Base-by-base conservation (phyloP, 92 coral and sea anemone genomes). In the Blastomussa wellsi region DNA sequence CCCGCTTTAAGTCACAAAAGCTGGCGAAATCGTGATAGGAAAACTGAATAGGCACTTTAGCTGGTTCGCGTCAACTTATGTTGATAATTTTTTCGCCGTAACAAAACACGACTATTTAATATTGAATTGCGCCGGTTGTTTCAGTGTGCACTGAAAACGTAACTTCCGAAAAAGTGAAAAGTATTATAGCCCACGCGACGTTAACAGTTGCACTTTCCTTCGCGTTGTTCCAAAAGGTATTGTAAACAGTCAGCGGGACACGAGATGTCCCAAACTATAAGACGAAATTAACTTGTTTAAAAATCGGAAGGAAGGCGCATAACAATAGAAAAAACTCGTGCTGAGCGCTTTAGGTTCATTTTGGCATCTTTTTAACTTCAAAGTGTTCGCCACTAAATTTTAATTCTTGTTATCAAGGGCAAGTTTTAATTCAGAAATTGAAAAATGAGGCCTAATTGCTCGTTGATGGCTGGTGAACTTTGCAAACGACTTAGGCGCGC, bases 231-330 rank as follows among this genome's bases (percentile, higher is more conserved):
- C 38, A 24, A 42, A 47, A 59, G 22, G 55, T 33, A 79, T 83
- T 74, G 36, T 64, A 83, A 74, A 74, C 81, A 59, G 32, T 19
- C 68, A 37, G 87, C 75, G 11, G 87, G 87, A 12, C 8, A 37
- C 60, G 41, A 62, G 74, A 57, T 26, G 72, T 10, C 14, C 76
- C 38, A 64, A 60, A 62, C 87, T 74, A 48, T 33, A 37, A 83
- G 73, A 74, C 49, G 81, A 83, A 83, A 83, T 83, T 57, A 83
- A 83, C 87, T 83, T 74, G 80, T 83, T 83, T 83, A 78, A 38
- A 73, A 55, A 73, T 83, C 77, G 87, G 87, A 83, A 83, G 87
- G 87, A 83, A 83, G 47, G 36, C 15, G 37, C 24, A 42, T 73
- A 83, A 83, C 86, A 83, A 83, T 57, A 60, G 57, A 60, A 24